A percentile compares a stretch with the other conserved stretches of the same genome.
phyloP scores from a whole-genome alignment of 2,113 vertebrate genomes.

The Chaetorhynchus papuensis region DNA sequence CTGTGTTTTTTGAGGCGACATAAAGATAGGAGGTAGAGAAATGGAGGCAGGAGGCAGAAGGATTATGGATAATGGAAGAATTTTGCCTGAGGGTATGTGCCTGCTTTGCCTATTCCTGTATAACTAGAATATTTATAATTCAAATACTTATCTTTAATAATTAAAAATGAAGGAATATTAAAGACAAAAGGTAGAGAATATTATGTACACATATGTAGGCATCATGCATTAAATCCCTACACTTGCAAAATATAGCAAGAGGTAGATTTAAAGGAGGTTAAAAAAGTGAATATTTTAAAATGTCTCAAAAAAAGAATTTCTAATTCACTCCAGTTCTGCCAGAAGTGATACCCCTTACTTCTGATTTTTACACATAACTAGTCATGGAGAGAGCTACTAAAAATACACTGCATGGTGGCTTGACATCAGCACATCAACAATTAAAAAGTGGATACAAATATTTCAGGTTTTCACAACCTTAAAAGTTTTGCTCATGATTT shows the following conservation, averaged over 20 bases:
- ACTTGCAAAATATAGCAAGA: conserved; percentile 82
- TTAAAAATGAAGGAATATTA: conserved; percentile 99
- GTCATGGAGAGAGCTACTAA: conserved; percentile 69
- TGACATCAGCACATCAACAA: conserved; percentile 78
- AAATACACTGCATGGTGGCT: conserved; percentile 69
- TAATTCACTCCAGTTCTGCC: conserved; percentile 77
- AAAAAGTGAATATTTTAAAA: conserved; percentile 79
- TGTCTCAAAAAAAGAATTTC: conserved; percentile 78
- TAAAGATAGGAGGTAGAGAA: conserved; percentile 93
- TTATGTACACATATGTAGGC: conserved; percentile 85
- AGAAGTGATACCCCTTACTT: conserved; percentile 71
- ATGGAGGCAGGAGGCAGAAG: conserved; percentile 95
- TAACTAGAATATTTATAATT: conserved; percentile 99
- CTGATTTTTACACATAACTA: conserved; percentile 71
- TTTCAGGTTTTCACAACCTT: conserved; percentile 66
- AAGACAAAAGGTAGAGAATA: conserved; percentile 92
- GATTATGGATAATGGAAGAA: conserved; percentile 99
- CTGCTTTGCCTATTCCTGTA: conserved; percentile 99
- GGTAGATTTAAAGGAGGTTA: conserved; percentile 78
- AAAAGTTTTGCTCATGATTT: conserved; percentile 61
- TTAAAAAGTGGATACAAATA: conserved; percentile 77
- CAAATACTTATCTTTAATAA: conserved; percentile 99
- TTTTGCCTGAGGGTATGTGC: conserved; percentile 97
- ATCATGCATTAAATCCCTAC: conserved; percentile 82
- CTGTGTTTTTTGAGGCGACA: conserved; percentile 91